phyloP scores from a whole-genome alignment of 92 coral and sea anemone genomes.

The Chrysogorgia sp. region DNA sequence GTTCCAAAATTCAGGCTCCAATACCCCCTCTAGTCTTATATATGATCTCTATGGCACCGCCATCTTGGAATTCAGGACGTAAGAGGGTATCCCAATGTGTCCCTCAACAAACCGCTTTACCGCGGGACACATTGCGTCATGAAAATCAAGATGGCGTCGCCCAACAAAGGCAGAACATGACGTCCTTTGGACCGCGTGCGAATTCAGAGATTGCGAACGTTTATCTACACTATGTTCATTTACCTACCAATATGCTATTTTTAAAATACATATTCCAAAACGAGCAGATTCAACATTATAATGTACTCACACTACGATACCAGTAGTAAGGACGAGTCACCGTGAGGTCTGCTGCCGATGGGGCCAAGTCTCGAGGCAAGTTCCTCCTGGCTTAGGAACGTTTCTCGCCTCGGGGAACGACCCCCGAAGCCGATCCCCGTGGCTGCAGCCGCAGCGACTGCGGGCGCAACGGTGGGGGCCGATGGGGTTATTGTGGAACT shows the following conservation, averaged over 20 bases:
- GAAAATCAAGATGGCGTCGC: background rate
- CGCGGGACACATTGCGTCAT: no score
- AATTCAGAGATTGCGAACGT: no score
- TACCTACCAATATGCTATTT: no score
- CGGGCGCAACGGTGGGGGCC: constrained; percentile 99
- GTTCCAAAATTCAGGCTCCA: no score
- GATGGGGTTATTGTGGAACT: constrained; percentile 98
- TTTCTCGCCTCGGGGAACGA: constrained; percentile 45
- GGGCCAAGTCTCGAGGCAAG: constrained; percentile 46
- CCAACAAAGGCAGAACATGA: background rate
- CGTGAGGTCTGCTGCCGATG: constrained; percentile 39
- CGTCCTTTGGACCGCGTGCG: no score
- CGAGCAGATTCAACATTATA: background rate
- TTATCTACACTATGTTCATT: no score
- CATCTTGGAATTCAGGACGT: no score
- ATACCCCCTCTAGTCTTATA: no score
- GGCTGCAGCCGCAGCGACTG: constrained; percentile 99
- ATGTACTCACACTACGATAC: constrained; percentile 33
- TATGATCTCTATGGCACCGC: no score
- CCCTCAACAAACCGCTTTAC: no score
- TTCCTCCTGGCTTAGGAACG: constrained; percentile 32
- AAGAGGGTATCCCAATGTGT: no score
- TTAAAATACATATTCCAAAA: no score
- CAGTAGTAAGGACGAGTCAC: constrained; percentile 25
- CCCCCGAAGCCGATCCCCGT: constrained; percentile 18